Conservation (phyloP, 2,797 vertebrate species). For the Tragelaphus oryx region DNA sequence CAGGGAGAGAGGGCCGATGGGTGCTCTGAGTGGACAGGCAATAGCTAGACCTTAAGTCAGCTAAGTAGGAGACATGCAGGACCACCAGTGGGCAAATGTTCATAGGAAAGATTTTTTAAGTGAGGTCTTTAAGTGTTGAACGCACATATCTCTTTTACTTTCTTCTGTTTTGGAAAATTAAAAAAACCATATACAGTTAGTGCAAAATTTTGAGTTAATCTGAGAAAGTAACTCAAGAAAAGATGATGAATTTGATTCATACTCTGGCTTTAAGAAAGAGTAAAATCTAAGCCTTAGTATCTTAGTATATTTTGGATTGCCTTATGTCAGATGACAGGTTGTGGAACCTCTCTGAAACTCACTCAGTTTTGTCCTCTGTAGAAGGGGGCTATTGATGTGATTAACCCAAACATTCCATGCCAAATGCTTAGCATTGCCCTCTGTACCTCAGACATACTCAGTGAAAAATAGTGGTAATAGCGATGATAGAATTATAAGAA, state of each 20-base stretch:
- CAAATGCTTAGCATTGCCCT: background rate
- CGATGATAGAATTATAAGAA: background rate
- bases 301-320: background rate
- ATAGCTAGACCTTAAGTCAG: background rate
- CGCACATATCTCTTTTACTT: background rate
- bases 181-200: background rate
- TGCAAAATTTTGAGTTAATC: conserved; percentile 8
- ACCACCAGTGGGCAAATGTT: background rate
- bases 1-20: background rate
- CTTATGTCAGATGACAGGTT: background rate
- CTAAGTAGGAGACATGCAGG: background rate
- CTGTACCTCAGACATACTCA: background rate
- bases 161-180: conserved; percentile 10
- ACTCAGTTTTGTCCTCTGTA: background rate
- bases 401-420: background rate
- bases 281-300: background rate
- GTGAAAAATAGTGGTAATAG: background rate
- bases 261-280: background rate
- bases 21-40: background rate
- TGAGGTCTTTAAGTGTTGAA: background rate
- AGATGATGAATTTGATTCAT: background rate
- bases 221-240: background rate
- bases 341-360: background rate
- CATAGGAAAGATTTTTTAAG: conserved; percentile 1
- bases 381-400: background rate